These are phyloP conservation scores for Lapara coniferarum DNA, from an alignment of 2,888 invertebrate species.

Conservation along the genomic window DNA sequence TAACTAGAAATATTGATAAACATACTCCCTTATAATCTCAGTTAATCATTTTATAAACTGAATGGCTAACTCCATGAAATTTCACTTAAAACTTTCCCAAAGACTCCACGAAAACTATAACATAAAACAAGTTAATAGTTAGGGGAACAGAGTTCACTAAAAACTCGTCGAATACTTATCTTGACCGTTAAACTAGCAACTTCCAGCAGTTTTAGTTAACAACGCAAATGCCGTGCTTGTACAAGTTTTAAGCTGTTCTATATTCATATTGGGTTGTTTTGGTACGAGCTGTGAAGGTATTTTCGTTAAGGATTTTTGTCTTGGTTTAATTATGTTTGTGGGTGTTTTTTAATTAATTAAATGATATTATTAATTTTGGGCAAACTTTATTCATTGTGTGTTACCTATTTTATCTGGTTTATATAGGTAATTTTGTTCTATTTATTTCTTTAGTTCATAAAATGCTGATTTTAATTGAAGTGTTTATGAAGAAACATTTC, in stretches of 20 bases:
- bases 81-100: neutral
- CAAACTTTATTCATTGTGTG: no score
- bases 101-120: neutral
- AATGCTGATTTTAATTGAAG: no score
- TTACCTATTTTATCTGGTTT: no score
- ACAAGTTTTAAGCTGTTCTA: neutral
- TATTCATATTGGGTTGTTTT: neutral
- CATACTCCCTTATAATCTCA: no score
- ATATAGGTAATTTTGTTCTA: no score
- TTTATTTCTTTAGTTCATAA: no score
- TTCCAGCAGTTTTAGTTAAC: conserved; percentile 5
- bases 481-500: no score
- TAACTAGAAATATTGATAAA: no score
- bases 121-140: conserved; percentile 6
- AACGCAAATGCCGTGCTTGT: neutral
- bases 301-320: neutral
- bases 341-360: no score
- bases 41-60: neutral
- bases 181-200: conserved; percentile 22
- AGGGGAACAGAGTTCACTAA: conserved; percentile 9
- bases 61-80: neutral
- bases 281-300: neutral
- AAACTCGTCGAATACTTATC: conserved; percentile 10
- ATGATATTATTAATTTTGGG: no score
- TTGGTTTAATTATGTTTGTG: no score